Conservation (phyloP, 2,797 vertebrate species). For the Saxicola maurus region DNA sequence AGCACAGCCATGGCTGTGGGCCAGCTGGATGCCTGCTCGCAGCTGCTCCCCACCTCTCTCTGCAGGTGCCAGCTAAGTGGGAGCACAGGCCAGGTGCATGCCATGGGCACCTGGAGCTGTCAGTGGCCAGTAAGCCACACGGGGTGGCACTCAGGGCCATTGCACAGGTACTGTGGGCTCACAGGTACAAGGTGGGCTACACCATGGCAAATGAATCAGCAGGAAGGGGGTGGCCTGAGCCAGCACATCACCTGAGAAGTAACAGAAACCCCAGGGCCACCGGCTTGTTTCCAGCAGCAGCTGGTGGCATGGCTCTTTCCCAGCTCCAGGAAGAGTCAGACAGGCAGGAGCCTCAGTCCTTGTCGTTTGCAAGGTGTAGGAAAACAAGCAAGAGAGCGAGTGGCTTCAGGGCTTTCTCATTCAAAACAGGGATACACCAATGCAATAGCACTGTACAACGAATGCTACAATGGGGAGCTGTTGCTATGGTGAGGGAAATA, state of each 20-base stretch:
- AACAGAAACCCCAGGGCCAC: background rate
- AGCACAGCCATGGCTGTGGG: background rate
- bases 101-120: background rate
- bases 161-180: fast-evolving
- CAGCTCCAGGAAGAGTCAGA: background rate
- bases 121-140: fast-evolving
- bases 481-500: conserved; percentile 40
- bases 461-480: conserved; percentile 19
- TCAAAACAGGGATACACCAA: conserved; percentile 8
- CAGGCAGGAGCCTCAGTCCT: background rate
- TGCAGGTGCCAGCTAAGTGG: background rate
- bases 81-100: background rate
- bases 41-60: fast-evolving
- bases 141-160: background rate
- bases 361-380: background rate
- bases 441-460: background rate
- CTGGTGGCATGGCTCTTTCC: background rate
- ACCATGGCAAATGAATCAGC: background rate
- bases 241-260: background rate
- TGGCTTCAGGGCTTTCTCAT: background rate
- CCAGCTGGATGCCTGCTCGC: background rate
- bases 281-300: background rate
- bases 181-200: fast-evolving
- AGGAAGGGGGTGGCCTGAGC: background rate
- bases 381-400: background rate